Evolutionary conservation across 2,113 vertebrate species (phyloP), one percentile per base, ranked within the genome.

Genomic region (Orientallactaga bullata): DNA sequence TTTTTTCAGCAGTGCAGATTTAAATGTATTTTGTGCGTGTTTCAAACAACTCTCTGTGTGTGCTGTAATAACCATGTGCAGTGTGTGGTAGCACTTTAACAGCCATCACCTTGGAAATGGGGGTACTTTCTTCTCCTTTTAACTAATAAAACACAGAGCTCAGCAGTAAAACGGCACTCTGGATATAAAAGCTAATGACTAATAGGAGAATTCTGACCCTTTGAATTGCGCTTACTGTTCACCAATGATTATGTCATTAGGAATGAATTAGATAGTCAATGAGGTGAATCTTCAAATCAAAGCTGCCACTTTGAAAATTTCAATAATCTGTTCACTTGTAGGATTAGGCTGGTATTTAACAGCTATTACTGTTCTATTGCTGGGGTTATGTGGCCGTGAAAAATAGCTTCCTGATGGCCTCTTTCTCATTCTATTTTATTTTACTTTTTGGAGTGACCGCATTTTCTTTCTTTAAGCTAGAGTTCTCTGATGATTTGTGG

Each of bases 201-300:
- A 96, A 97, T 97, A 96, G 97, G 96, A 94, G 96, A 97, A 96
- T 97, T 98, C 92, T 98, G 97, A 98, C 97, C 98, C 98, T 97
- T 97, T 98, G 96, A 98, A 97, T 97, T 97, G 94, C 95, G 24
- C 93, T 98, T 97, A 98, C 95, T 98, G 94, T 97, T 98, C 97
- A 98, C 97, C 97, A 98, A 97, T 98, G 97, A 98, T 98, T 98
- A 97, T 98, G 88, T 96, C 97, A 97, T 98, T 98, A 98, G 97
- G 94, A 98, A 97, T 97, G 94, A 98, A 97, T 98, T 98, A 98
- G 95, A 83, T 96, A 97, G 92, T 96, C 98, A 98, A 97, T 98
- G 98, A 97, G 94, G 96, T 98, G 94, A 92, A 97, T 98, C 97
- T 97, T 97, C 95, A 97, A 97, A 98, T 97, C 96, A 97, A 97